Percentiles rank a stretch among this genome's conserved stretches.
Conservation (phyloP, 2,113 vertebrate species). For the Peromyscus californicus region DNA sequence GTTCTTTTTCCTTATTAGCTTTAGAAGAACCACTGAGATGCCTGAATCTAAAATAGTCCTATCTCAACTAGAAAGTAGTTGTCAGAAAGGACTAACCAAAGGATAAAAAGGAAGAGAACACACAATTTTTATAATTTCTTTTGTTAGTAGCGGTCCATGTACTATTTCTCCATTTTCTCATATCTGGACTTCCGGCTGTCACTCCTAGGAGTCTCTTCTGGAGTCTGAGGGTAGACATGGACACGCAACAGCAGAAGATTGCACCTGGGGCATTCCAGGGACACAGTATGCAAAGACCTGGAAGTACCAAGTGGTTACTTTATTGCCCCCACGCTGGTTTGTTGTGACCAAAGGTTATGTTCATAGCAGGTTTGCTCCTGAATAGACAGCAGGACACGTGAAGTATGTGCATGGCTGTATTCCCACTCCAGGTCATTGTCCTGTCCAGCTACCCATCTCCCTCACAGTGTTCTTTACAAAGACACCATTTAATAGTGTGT, state of each 20-base stretch:
- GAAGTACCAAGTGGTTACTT: neutral
- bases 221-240: neutral
- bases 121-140: neutral
- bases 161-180: neutral
- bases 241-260: neutral
- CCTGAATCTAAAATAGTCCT: neutral
- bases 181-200: neutral
- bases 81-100: neutral
- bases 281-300: neutral
- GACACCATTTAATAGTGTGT: neutral
- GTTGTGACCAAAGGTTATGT: neutral
- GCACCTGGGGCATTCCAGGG: neutral
- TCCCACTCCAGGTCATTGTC: neutral
- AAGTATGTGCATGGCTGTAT: neutral
- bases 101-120: neutral
- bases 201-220: neutral
- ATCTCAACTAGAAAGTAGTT: neutral
- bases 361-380: neutral
- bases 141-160: neutral
- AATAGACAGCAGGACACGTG: neutral
- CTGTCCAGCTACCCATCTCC: neutral
- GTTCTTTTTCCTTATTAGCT: neutral
- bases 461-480: neutral
- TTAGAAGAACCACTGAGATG: neutral
- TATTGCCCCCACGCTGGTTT: neutral